These are phyloP conservation scores for Carcinoscorpius rotundicauda DNA, from an alignment of 1,140 invertebrate species.

Conservation along the genomic window DNA sequence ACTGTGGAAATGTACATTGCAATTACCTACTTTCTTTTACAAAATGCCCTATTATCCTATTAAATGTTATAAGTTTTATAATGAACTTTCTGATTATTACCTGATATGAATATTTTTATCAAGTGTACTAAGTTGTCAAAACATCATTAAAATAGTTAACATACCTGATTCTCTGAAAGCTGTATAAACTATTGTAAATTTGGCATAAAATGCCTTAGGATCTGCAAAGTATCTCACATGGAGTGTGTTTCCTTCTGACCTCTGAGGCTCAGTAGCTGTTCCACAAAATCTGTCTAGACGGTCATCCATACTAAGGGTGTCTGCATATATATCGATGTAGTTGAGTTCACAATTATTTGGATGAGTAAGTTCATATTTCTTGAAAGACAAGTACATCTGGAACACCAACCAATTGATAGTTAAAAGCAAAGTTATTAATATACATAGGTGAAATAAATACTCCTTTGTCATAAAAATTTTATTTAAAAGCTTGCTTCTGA, in stretches of 20 bases:
- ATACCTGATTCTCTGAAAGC: constrained; percentile 46
- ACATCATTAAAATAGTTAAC: neutral
- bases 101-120: no score
- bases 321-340: constrained; percentile 63
- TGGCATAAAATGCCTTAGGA: constrained; percentile 46
- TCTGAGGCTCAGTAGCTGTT: constrained; percentile 56
- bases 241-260: constrained; percentile 34
- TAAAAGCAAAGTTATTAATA: no score
- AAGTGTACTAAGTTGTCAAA: no score
- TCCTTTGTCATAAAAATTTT: no score
- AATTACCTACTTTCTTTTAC: no score
- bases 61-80: no score
- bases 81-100: no score
- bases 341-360: constrained; percentile 74
- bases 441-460: no score
- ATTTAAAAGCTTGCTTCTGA: no score
- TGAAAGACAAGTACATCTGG: constrained; percentile 57
- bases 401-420: constrained; percentile 13
- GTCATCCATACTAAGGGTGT: constrained; percentile 41
- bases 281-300: constrained; percentile 43
- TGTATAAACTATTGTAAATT: constrained; percentile 56
- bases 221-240: constrained; percentile 57
- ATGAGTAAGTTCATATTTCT: constrained; percentile 49
- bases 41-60: no score
- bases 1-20: no score